Conservation (phyloP, 2,113 vertebrate species). For the Paracanthobrama guichenoti region DNA sequence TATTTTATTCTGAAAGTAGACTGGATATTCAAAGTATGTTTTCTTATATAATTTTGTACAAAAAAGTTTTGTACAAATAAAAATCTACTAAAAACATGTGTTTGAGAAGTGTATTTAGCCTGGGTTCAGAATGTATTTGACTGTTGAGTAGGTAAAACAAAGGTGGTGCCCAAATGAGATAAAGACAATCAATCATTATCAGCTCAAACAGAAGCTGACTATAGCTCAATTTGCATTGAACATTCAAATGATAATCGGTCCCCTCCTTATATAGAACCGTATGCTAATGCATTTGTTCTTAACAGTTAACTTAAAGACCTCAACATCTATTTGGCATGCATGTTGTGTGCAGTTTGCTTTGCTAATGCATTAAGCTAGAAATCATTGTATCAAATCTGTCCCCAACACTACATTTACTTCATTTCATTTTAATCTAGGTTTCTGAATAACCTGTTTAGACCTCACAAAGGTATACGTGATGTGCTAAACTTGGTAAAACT, state of each 20-base stretch:
- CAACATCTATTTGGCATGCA: not conserved
- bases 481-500: not conserved
- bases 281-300: constrained; percentile 13
- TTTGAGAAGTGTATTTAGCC: not conserved
- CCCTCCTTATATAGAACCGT: not conserved
- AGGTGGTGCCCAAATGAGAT: not conserved
- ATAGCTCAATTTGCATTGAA: not conserved
- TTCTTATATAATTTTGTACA: constrained; percentile 33
- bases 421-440: not conserved
- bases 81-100: not conserved
- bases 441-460: not conserved
- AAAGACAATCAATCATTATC: not conserved
- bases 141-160: not conserved
- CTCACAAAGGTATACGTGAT: not conserved
- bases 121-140: not conserved
- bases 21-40: not conserved
- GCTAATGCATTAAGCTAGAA: not conserved
- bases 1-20: constrained; percentile 43
- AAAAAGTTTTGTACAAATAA: constrained; percentile 49
- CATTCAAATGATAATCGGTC: constrained; percentile 11
- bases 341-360: not conserved
- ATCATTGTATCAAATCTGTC: not conserved
- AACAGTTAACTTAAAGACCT: not conserved
- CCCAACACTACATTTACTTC: not conserved
- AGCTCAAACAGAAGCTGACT: constrained; percentile 9